phyloP scores from a whole-genome alignment of 2,113 vertebrate genomes.

The Noctilio leporinus region DNA sequence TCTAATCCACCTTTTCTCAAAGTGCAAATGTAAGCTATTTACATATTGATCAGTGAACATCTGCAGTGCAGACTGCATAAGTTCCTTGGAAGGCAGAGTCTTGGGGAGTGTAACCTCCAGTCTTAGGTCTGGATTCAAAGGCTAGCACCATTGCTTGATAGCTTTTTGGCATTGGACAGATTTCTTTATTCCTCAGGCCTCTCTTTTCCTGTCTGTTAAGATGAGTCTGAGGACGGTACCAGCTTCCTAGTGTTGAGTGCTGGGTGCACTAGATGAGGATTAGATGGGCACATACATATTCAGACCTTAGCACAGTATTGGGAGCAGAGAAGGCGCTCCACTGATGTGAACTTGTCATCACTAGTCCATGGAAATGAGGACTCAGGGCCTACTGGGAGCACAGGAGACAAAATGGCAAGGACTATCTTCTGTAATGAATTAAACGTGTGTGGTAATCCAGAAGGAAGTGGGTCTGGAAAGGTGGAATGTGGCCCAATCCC shows the following conservation, averaged over 20 bases:
- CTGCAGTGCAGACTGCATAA: fast-evolving
- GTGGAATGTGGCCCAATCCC: fast-evolving
- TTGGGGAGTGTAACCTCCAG: neutral
- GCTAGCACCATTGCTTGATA: neutral
- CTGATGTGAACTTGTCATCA: fast-evolving
- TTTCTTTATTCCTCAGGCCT: neutral
- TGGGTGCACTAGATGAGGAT: neutral
- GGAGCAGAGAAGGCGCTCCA: neutral
- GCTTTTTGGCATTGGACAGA: neutral
- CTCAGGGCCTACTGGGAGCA: neutral
- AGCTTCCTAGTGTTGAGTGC: neutral
- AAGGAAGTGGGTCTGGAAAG: neutral
- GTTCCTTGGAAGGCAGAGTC: neutral
- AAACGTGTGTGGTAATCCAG: fast-evolving
- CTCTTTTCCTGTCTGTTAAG: neutral
- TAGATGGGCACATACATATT: too few relatives aligned
- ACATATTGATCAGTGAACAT: fast-evolving
- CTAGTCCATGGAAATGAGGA: neutral
- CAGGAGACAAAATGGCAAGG: fast-evolving
- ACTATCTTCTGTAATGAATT: fast-evolving
- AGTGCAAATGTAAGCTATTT: neutral
- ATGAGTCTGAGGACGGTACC: neutral
- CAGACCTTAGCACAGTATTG: fast-evolving
- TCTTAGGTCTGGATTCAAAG: neutral
- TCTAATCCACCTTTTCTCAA: neutral